Evolutionary conservation across 1,140 invertebrate genomes (phyloP).

Genomic region (Pseudobourletiella spinata): DNA sequence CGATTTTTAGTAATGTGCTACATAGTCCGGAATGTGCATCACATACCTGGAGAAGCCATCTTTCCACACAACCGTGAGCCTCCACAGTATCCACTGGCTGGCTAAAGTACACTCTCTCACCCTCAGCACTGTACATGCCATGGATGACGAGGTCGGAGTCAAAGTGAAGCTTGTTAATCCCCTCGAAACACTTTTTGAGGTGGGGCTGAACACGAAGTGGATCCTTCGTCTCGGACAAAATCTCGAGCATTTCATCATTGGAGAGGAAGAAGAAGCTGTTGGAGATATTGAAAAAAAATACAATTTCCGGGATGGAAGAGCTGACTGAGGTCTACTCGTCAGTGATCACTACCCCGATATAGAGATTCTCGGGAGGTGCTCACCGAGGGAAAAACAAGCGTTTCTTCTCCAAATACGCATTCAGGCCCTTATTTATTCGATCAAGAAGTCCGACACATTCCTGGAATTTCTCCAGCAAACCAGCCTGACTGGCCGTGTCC

Average conservation of each 20-base stretch:
- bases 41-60: constrained; percentile 65
- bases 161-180: constrained; percentile 61
- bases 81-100: constrained; percentile 63
- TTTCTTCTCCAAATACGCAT: constrained; percentile 85
- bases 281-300: no score
- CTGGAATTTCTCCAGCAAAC: constrained; percentile 64
- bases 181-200: constrained; percentile 86
- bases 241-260: constrained; percentile 91
- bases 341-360: no score
- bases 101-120: constrained; percentile 63
- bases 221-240: constrained; percentile 86
- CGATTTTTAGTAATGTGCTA: no score
- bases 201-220: constrained; percentile 78
- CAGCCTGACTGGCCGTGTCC: constrained; percentile 57
- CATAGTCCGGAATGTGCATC: no score
- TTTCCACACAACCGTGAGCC: constrained; percentile 80
- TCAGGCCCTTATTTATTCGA: constrained; percentile 74
- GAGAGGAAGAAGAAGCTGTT: constrained; percentile 89
- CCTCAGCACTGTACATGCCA: constrained; percentile 76
- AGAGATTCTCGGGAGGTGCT: no score
- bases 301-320: no score
- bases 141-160: constrained; percentile 66
- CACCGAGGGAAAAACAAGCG: constrained; percentile 71
- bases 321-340: no score
- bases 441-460: constrained; percentile 65